A percentile compares a stretch with the other conserved stretches of the same genome.
Conservation (phyloP, 2,113 vertebrate genomes). For the Apodemus speciosus region DNA sequence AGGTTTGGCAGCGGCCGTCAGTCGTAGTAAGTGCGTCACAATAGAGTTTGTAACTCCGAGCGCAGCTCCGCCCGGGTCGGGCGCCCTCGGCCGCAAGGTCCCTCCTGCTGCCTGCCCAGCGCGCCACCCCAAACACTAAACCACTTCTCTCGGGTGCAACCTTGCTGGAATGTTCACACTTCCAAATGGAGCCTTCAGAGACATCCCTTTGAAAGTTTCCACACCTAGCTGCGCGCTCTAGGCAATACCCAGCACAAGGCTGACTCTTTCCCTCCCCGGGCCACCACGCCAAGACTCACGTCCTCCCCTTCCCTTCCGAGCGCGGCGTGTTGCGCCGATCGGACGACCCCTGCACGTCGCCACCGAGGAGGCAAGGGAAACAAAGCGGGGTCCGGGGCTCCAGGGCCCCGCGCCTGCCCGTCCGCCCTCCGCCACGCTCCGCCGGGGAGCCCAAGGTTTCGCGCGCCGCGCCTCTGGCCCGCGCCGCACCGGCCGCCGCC, state of each 20-base stretch:
- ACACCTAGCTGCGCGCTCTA: not conserved
- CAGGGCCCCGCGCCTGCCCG: not conserved
- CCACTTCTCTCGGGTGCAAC: not conserved
- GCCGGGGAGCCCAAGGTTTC: slow-evolving; percentile 57
- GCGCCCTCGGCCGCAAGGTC: not conserved
- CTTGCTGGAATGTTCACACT: not conserved
- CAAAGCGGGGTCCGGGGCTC: slow-evolving; percentile 45
- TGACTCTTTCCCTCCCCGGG: not conserved
- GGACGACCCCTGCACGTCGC: slow-evolving; percentile 18
- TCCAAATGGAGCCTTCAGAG: not conserved
- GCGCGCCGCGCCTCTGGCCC: slow-evolving; percentile 64
- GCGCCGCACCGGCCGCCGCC: slow-evolving; percentile 67
- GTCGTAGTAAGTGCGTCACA: slow-evolving; percentile 91
- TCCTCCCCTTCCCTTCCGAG: slow-evolving; percentile 60
- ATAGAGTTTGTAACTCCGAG: slow-evolving; percentile 80
- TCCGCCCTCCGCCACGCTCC: slow-evolving; percentile 41
- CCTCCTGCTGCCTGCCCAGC: not conserved
- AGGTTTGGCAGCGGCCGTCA: slow-evolving; percentile 83
- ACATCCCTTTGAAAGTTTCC: not conserved
- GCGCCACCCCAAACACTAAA: not conserved
- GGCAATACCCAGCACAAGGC: not conserved
- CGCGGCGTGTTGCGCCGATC: slow-evolving; percentile 26
- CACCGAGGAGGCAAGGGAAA: slow-evolving; percentile 13
- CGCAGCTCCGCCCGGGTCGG: slow-evolving; percentile 26
- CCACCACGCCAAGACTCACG: slow-evolving; percentile 66